Base-by-base conservation (phyloP, 2,113 vertebrate species). In the Recurvirostra avosetta region DNA sequence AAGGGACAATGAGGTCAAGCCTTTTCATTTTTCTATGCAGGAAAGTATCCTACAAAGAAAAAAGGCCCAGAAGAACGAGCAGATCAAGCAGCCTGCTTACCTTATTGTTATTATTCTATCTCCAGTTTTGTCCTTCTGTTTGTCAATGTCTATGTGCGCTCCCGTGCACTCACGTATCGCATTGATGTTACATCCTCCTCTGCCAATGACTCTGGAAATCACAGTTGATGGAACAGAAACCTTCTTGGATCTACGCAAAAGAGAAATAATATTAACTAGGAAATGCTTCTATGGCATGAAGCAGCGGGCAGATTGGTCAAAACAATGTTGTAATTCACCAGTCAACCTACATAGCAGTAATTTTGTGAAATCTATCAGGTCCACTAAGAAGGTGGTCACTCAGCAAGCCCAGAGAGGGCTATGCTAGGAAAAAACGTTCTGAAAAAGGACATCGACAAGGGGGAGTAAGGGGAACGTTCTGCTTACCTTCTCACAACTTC, bases 21-120 rank as follows among this genome's bases (percentile, higher is more conserved):
- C 41, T 36, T 36, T 34, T 3, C 9, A 7, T 41, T 72, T 68
- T 40, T 21, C 63, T 56, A 5, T 2, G 17, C 18, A 61, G 38
- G 3, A 2, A 18, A 8, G 32, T 6, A 7, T 30, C 66, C 22
- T 12, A 23, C 15, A n/a, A 19, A 2, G 8, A 58, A 41, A 43
- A 41, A 40, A 25, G 0, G 5, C 9, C 22, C 61, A 11, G 2
- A 26, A 11, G n/a, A 87, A 6, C 0, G 2, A 67, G 52, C 23
- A 15, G 15, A 26, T 3, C 22, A 3, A 49, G 71, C 23, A 23
- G 40, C 38, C 23, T 8, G 27, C 95, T 96, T 98, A 99, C 99
- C 99, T 99, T 96, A 99, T 99, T 4, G 99, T 99, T 98, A 99
- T 99, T 97, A 99, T 99, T 96, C 99, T 98, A 94, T 99, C 99